Conservation (phyloP, 1,140 invertebrate species). For the Phymorhynchus buccinoides region DNA sequence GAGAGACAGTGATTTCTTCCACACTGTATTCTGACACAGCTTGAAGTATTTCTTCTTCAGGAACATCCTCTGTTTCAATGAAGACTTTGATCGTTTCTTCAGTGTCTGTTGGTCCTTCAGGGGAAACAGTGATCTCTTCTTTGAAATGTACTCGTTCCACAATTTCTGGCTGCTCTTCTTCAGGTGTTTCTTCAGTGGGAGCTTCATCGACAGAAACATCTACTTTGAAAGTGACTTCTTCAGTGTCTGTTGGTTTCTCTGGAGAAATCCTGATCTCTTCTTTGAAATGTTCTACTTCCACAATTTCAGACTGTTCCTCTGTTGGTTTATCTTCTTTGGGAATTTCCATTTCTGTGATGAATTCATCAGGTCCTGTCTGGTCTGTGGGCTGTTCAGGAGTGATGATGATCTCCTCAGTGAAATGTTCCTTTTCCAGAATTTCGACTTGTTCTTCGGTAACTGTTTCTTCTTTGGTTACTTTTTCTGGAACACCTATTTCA, state of each 20-base stretch:
- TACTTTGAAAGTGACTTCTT: background rate
- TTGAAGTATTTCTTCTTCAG: too few species aligned
- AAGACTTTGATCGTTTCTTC: too few species aligned
- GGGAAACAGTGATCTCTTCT: constrained; percentile 34
- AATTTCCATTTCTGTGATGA: constrained; percentile 37
- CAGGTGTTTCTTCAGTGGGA: constrained; percentile 41
- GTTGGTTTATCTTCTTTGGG: constrained; percentile 42
- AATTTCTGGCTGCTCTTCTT: constrained; percentile 46
- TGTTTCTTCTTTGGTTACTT: constrained; percentile 2
- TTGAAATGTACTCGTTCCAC: constrained; percentile 25
- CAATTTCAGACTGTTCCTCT: constrained; percentile 37
- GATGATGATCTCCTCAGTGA: constrained; percentile 39
- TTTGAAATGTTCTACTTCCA: constrained; percentile 36
- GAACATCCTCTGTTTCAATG: too few species aligned
- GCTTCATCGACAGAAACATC: background rate
- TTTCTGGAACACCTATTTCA: background rate
- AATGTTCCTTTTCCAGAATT: background rate
- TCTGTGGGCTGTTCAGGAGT: constrained; percentile 2
- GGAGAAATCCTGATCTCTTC: constrained; percentile 19
- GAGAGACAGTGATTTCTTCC: constrained; percentile 35
- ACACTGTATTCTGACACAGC: too few species aligned
- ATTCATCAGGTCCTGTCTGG: background rate
- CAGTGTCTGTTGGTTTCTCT: background rate
- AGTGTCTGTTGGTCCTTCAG: too few species aligned
- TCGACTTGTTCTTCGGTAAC: constrained; percentile 31